Conservation (phyloP, 2,113 vertebrate genomes). For the Lethenteron camtschaticum region DNA sequence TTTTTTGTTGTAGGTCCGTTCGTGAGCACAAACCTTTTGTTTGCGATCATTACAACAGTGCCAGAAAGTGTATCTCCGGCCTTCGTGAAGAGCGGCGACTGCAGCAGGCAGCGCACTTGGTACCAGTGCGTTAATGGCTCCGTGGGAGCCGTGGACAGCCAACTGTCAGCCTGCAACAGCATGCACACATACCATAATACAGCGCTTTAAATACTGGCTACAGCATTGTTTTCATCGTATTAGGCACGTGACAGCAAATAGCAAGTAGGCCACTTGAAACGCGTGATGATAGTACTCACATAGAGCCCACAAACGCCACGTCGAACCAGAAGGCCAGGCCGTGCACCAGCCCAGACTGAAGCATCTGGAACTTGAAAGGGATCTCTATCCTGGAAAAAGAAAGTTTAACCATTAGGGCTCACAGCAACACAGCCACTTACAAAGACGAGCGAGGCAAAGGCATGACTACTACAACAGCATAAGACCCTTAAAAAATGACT, state of each 20-base stretch:
- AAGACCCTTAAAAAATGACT: too few species aligned
- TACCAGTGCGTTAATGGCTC: conserved; percentile 90
- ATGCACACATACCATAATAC: too few species aligned
- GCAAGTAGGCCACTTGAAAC: too few species aligned
- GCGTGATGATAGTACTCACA: too few species aligned
- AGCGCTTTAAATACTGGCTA: too few species aligned
- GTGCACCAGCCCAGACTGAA: conserved; percentile 70
- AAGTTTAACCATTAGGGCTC: too few species aligned
- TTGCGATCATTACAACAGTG: conserved; percentile 60
- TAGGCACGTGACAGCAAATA: too few species aligned
- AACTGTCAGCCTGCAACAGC: conserved; percentile 48
- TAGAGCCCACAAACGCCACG: conserved; percentile 67
- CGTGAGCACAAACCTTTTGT: conserved; percentile 40
- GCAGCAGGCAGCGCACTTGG: conserved; percentile 74
- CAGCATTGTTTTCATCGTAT: too few species aligned
- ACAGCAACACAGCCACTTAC: too few species aligned
- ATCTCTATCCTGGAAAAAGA: conserved; percentile 54
- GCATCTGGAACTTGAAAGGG: conserved; percentile 88
- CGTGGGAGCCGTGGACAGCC: conserved; percentile 75
- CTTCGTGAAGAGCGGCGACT: conserved; percentile 79
- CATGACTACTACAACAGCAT: too few species aligned
- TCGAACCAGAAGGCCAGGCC: conserved; percentile 89
- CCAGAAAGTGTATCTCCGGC: conserved; percentile 76
- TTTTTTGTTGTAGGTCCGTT: too few species aligned
- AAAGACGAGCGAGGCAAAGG: too few species aligned